Percentiles rank a stretch among this genome's conserved stretches.
Evolutionary conservation across 2,113 vertebrate genomes (phyloP).

Genomic region (Acanthochromis polyacanthus): DNA sequence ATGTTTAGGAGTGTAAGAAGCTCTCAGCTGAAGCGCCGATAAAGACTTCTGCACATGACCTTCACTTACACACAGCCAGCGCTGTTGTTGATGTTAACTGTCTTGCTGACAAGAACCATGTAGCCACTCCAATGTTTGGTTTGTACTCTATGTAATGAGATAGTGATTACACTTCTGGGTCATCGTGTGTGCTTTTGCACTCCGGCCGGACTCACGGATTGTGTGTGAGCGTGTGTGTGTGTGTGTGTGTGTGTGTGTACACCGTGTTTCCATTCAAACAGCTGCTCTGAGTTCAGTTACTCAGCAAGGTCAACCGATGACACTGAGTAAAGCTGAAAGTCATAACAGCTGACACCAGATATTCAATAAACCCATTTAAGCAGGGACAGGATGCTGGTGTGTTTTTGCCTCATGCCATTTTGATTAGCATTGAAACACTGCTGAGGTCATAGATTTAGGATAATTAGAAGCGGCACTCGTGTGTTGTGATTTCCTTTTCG

Average conservation of each 20-base stretch:
- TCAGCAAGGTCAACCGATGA: conserved; percentile 27
- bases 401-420: conserved; percentile 23
- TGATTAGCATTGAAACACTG: not conserved
- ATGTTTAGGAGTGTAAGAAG: not conserved
- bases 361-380: conserved; percentile 27
- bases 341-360: conserved; percentile 26
- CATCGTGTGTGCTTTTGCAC: not conserved
- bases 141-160: conserved; percentile 23
- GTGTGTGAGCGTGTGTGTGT: not conserved
- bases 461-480: not conserved
- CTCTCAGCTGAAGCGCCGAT: not conserved
- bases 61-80: not conserved
- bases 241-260: not conserved
- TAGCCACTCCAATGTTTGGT: not conserved
- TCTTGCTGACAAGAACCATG: conserved; percentile 47
- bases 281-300: conserved; percentile 4
- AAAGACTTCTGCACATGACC: not conserved
- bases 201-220: not conserved
- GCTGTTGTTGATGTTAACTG: conserved; percentile 11
- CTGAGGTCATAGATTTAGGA: not conserved
- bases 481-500: not conserved
- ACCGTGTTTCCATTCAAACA: conserved; percentile 3
- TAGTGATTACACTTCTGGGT: conserved; percentile 9
- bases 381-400: conserved; percentile 15
- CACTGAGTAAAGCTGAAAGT: conserved; percentile 18